Percentiles rank a stretch among this genome's conserved stretches.
These are phyloP conservation scores for Sparus aurata DNA, from an alignment of 2,797 vertebrate genomes.

Conservation along the genomic window DNA sequence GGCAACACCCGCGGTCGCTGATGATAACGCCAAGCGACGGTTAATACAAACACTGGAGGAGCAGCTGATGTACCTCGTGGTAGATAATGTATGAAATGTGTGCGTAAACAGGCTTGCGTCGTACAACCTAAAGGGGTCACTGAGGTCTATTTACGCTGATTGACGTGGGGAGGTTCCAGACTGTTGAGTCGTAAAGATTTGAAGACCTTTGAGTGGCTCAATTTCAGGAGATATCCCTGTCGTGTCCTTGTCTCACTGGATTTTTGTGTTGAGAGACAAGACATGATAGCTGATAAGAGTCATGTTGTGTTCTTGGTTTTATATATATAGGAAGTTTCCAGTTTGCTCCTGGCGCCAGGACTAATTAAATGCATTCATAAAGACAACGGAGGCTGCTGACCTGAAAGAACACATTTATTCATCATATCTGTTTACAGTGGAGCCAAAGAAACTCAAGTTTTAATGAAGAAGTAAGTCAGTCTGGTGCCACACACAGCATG, in stretches of 20 bases:
- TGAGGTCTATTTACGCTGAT: not conserved
- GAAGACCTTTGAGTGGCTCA: not conserved
- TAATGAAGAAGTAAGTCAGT: conserved; percentile 3
- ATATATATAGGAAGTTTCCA: not conserved
- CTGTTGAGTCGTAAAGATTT: not conserved
- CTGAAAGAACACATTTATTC: not conserved
- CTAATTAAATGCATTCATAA: not conserved
- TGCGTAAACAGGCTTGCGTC: not conserved
- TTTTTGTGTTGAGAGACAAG: not conserved
- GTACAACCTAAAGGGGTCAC: not conserved
- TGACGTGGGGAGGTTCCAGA: not conserved
- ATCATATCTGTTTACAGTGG: not conserved
- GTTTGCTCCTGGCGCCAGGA: not conserved
- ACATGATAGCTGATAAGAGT: not conserved
- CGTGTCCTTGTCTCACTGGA: not conserved
- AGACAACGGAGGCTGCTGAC: not conserved
- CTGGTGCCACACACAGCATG: not conserved
- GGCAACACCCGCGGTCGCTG: conserved; percentile 3
- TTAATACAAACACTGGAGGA: not conserved
- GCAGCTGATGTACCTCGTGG: not conserved
- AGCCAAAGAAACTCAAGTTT: not conserved
- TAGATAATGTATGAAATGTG: not conserved
- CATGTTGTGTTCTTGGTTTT: not conserved
- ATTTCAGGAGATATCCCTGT: not conserved
- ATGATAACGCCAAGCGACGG: not conserved